Conservation (phyloP, 2,113 vertebrate genomes). For the Myiozetetes cayanensis region DNA sequence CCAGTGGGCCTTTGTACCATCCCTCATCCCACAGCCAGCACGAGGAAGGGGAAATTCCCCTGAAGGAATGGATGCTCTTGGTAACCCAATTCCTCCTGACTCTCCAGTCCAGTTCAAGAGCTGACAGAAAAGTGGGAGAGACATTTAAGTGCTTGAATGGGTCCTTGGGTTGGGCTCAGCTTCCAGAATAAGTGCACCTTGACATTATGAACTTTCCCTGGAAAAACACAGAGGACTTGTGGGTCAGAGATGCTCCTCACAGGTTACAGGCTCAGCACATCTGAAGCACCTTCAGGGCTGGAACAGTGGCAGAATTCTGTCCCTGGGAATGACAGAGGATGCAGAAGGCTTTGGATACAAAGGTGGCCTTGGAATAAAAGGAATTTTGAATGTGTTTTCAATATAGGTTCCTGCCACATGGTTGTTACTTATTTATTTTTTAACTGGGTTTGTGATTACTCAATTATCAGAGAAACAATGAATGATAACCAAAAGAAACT, state of each 20-base stretch:
- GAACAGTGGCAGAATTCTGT: background rate
- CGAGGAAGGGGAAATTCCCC: background rate
- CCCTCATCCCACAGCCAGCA: rapidly evolving
- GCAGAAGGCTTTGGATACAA: background rate
- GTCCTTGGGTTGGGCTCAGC: background rate
- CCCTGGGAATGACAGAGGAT: background rate
- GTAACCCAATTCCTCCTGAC: background rate
- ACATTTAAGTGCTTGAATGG: background rate
- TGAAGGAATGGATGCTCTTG: background rate
- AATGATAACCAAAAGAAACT: background rate
- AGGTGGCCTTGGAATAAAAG: background rate
- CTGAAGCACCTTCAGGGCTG: background rate
- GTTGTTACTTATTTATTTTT: background rate
- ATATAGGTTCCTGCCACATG: background rate
- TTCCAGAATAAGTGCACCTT: background rate
- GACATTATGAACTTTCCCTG: background rate
- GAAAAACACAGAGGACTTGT: background rate
- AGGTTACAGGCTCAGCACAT: background rate
- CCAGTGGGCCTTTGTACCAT: rapidly evolving
- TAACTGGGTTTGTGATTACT: background rate
- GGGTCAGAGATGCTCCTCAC: background rate
- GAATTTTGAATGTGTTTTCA: background rate
- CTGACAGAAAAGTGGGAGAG: background rate
- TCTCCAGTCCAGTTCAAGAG: background rate
- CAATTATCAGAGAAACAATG: conserved; percentile 2